phyloP scores from a whole-genome alignment of 2,797 vertebrate genomes.

The Channa striata region DNA sequence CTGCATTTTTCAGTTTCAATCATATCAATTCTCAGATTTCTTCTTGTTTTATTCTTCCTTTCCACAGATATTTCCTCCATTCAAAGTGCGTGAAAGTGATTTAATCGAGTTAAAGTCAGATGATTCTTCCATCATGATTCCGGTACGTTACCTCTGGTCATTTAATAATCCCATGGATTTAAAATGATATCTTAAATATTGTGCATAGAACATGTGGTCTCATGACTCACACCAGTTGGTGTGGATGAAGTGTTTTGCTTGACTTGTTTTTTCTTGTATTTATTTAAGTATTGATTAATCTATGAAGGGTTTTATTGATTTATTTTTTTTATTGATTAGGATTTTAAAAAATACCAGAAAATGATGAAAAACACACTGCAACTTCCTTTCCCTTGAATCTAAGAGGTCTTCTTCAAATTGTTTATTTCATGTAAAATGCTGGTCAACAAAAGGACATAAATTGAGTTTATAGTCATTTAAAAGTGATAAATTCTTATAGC shows the following conservation, averaged over 20 bases:
- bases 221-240: too few species aligned
- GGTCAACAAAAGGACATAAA: too few species aligned
- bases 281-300: not conserved
- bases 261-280: not conserved
- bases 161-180: too few species aligned
- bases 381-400: not conserved
- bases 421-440: not conserved
- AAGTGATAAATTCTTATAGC: too few species aligned
- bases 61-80: constrained; percentile 54
- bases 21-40: not conserved
- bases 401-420: not conserved
- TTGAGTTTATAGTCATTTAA: too few species aligned
- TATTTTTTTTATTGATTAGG: not conserved
- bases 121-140: constrained; percentile 1
- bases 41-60: not conserved
- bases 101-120: constrained; percentile 26
- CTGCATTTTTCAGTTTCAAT: not conserved
- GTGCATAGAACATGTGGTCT: not conserved
- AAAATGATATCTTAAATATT: not conserved
- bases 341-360: not conserved
- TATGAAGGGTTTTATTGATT: not conserved
- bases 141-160: constrained; percentile 7
- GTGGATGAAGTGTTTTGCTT: not conserved
- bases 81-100: constrained; percentile 19
- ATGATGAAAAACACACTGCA: not conserved